phyloP scores from a whole-genome alignment of 2,113 vertebrate species.

The Bucco capensis region DNA sequence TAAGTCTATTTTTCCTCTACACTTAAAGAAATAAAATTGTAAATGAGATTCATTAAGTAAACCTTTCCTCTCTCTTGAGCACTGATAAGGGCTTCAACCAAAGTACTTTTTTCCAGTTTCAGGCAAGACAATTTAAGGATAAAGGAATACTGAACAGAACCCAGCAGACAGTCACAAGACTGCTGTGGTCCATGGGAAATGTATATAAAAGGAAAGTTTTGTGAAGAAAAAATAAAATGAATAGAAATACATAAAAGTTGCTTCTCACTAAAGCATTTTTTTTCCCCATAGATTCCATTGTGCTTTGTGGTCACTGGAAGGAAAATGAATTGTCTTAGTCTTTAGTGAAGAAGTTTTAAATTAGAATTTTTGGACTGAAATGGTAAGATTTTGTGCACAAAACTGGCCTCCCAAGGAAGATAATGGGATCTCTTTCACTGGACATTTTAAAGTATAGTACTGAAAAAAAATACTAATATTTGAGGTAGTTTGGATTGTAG shows the following conservation, averaged over 20 bases:
- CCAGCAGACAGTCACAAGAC: background rate
- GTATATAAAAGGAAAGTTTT: background rate
- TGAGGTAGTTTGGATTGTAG: background rate
- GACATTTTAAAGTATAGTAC: background rate
- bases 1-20: background rate
- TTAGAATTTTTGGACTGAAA: background rate
- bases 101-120: background rate
- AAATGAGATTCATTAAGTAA: conserved; percentile 13
- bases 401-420: background rate
- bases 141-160: background rate
- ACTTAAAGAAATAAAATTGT: background rate
- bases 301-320: background rate
- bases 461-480: background rate
- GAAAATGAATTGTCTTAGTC: background rate
- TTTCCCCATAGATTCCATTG: background rate
- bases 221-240: background rate
- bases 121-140: background rate
- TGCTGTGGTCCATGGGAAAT: background rate
- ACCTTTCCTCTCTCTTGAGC: background rate
- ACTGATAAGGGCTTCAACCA: background rate
- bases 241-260: background rate
- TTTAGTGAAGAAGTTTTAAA: background rate
- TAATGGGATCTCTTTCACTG: background rate
- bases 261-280: background rate
- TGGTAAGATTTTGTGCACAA: background rate